Conservation (phyloP, 2,888 invertebrate species). For the Megastigmus dorsalis region DNA sequence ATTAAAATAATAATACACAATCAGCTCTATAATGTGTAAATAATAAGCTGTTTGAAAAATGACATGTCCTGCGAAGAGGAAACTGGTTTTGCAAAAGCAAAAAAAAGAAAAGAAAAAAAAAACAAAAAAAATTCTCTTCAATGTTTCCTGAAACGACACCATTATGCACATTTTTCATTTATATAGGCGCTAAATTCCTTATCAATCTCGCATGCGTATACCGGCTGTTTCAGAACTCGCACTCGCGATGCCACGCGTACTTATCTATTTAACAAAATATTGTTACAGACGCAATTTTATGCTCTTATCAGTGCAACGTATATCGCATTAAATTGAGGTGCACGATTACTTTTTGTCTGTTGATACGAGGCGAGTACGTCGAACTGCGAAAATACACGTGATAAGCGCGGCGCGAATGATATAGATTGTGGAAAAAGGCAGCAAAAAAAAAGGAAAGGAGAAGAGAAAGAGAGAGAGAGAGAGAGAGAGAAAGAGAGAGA, state of each 20-base stretch:
- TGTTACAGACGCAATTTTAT: conserved; percentile 38
- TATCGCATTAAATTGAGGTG: conserved; percentile 43
- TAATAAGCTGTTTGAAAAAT: no score
- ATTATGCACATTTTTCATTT: conserved; percentile 23
- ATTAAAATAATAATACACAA: no score
- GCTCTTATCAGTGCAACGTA: conserved; percentile 45
- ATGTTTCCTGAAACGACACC: neutral
- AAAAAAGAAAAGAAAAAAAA: no score
- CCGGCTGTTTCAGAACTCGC: conserved; percentile 1
- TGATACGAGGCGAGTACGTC: conserved; percentile 33
- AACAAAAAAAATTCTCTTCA: neutral
- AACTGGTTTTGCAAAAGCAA: no score
- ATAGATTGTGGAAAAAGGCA: conserved; percentile 6
- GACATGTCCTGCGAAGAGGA: no score
- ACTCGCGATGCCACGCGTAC: no score
- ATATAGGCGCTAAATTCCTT: neutral
- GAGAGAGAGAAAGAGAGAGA: no score
- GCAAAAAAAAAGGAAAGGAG: neutral
- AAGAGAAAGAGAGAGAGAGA: neutral
- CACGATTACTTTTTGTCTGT: conserved; percentile 40
- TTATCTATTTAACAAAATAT: conserved; percentile 45
- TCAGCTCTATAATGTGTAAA: no score
- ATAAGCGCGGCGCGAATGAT: conserved; percentile 31
- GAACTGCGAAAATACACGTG: conserved; percentile 31
- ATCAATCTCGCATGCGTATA: neutral